These are phyloP conservation scores for Salmo trutta DNA, from an alignment of 2,797 vertebrate genomes.

Conservation along the genomic window DNA sequence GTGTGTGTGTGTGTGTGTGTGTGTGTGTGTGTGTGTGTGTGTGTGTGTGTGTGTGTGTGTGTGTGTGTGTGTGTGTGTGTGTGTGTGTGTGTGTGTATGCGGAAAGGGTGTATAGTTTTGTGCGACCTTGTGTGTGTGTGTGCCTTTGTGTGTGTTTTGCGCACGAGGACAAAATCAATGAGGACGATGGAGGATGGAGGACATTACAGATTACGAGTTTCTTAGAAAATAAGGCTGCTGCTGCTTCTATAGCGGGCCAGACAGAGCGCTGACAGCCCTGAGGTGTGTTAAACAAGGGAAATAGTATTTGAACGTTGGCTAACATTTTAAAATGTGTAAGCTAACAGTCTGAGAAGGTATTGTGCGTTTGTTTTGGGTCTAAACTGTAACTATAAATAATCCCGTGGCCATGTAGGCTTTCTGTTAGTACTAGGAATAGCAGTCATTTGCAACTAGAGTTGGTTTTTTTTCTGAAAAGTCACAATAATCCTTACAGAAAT, in stretches of 20 bases:
- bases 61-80: background rate
- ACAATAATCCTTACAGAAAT: no score
- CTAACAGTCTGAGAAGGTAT: no score
- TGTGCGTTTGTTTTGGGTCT: no score
- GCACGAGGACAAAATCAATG: constrained; percentile 15
- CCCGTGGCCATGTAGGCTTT: no score
- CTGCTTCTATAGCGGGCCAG: background rate
- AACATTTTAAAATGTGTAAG: no score
- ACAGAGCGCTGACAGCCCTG: background rate
- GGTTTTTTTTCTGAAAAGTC: no score
- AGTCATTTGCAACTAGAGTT: no score
- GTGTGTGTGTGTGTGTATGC: background rate
- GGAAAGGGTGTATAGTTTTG: background rate
- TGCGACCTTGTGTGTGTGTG: background rate
- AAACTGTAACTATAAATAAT: no score
- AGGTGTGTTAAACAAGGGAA: no score
- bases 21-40: background rate
- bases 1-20: background rate
- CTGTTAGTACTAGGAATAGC: no score
- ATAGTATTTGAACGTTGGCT: no score
- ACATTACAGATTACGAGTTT: background rate
- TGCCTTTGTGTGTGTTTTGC: constrained; percentile 7
- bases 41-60: background rate
- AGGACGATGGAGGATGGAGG: background rate
- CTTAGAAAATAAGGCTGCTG: background rate